A percentile compares a stretch with the other conserved stretches of the same genome.
Conservation (phyloP, 2,113 vertebrate genomes). For the Cyanoderma ruficeps region DNA sequence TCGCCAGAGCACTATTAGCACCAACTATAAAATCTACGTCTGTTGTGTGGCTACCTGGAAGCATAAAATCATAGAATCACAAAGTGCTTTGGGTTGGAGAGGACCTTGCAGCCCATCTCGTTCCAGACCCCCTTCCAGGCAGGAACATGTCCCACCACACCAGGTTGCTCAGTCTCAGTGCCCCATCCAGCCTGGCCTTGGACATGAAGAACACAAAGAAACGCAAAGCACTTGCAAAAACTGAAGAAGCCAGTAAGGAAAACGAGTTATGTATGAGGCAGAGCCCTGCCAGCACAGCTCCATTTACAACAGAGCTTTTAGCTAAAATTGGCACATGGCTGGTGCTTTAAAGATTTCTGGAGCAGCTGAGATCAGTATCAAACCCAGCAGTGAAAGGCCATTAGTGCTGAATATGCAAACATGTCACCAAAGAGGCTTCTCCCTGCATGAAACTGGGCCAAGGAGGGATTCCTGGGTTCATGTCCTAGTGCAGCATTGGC, state of each 20-base stretch:
- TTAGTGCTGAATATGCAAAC: background rate
- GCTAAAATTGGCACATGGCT: background rate
- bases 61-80: background rate
- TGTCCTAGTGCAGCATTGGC: background rate
- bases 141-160: background rate
- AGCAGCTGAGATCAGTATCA: background rate
- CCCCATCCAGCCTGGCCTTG: background rate
- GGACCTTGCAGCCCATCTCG: background rate
- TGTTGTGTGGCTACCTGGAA: background rate
- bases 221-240: background rate
- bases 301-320: background rate
- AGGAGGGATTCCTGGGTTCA: background rate
- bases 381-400: background rate
- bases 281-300: background rate
- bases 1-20: background rate
- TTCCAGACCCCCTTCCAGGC: background rate
- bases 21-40: background rate
- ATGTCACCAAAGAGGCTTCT: background rate
- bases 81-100: background rate
- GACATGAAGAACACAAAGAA: background rate
- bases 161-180: background rate
- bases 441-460: background rate
- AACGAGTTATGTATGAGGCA: background rate
- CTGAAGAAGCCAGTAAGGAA: background rate
- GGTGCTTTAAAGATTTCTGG: background rate